Evolutionary conservation across 2,113 vertebrate species (phyloP), one percentile per base, ranked within the genome.

Genomic region (Sapajus apella): DNA sequence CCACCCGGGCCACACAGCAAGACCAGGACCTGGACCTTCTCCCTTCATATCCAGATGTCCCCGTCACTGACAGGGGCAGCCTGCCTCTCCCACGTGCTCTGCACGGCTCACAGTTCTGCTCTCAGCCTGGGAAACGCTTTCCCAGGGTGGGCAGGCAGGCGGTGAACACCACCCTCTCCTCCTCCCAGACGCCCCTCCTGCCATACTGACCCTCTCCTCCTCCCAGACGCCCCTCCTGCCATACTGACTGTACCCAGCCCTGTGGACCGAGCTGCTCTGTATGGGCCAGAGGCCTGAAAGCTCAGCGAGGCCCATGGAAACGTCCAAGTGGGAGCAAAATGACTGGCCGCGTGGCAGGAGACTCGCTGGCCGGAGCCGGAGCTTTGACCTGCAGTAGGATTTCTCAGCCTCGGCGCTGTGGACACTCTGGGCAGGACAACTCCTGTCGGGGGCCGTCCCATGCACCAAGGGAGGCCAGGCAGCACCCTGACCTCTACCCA

Each of bases 381-480:
- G 8, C 6, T 25, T 64, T 56, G 37, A 50, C 17, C 30, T 1
- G 30, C 17, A n/a, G n/a, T 30, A 32, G 27, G 47, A 13, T 40
- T 47, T 56, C 76, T 70, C 68, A 8, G 4, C 43, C 56, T 55
- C 0, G 9, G 50, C 40, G 0, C 37, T 27, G 1, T 0, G 27
- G 52, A 58, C 40, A 12, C 13, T 76, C 45, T 0, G 37, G 70
- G 35, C 7, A 25, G 0, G 0, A 9, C 55, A 7, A 14, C 14
- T 11, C n/a, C n/a, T 17, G 27, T 17, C 8, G 25, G 45, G 35
- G 30, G 3, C 40, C 23, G 0, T 40, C 61, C 83, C 43, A 17
- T 7, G 64, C 58, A 1, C 1, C 45, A 7, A 5, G 14, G n/a
- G 32, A 12, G 43, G 13, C 11, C 45, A 2, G 66, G 12, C 43